Base-by-base conservation (phyloP, 2,113 vertebrate species). In the Pseudopipra pipra region DNA sequence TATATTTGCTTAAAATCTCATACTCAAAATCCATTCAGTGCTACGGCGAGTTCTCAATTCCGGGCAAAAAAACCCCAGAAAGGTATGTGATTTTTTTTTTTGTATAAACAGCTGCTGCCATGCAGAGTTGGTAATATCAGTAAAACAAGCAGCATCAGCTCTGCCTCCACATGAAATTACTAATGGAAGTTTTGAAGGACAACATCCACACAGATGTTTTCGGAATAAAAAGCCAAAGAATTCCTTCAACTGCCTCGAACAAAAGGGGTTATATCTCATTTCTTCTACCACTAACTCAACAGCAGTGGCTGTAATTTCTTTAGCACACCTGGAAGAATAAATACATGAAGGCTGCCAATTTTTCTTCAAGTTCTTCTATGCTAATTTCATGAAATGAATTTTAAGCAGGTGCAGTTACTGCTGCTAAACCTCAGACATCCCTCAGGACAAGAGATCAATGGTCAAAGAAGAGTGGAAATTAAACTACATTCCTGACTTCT, bases 131-230 rank as follows among this genome's bases (percentile, higher is more conserved):
- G 80, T 79, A 85, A 56, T 67, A 84, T 82, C 87, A 75, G 28
- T 24, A 31, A 58, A 94, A 76, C 82, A 95, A 92, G 71, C 91
- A 30, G 80, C 8, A 54, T 12, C 72, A 85, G 68, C 78, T 75
- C 85, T 51, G 72, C 82, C 86, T 86, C 86, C 5, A 2, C 67
- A 81, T 1, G 5, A 67, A 85, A 93, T 37, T 59, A 73, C 49
- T 65, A 84, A n/a, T 44, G 89, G 92, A 93, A 85, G 75, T 63
- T 92, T 68, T 92, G 83, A 72, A 92, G 92, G 93, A 78, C 58
- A 79, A 90, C 49, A 71, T 78, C 75, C 54, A 78, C 87, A 21
- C 85, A 95, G 85, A 90, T 76, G 55, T 95, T 88, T 80, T 23
- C 85, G 77, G 59, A 78, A 83, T 33, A 47, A 93, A 76, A 73